Evolutionary conservation across 2,797 vertebrate genomes (phyloP), one percentile per base, ranked within the genome.

Genomic region (Chrysocyon brachyurus): DNA sequence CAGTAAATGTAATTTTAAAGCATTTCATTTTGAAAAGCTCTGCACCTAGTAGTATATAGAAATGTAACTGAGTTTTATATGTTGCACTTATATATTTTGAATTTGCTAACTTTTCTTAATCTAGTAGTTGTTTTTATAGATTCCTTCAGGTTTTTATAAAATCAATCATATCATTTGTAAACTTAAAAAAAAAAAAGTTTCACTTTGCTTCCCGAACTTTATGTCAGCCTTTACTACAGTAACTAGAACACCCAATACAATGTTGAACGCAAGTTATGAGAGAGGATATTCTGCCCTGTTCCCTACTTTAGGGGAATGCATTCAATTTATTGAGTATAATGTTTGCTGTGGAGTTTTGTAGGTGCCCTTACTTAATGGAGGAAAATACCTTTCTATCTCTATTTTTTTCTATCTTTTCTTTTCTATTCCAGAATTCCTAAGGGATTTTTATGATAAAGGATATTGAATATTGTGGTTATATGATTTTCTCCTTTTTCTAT

Each of bases 361-460:
- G 70, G 21, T 40, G n/a, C 4, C 14, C 17, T 90, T 90, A 68
- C 7, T 82, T 92, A 56, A 72, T 49, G 17, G 46, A 68, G 22
- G 28, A 66, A 21, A 33, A 1, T 68, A 46, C 40, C 40, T 46
- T 46, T 68, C 33, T 64, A 10, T 66, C n/a, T 33, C 66, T 68
- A 33, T 68, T 68, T 33, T 66, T 66, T 66, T n/a, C 64, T n/a
- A 66, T 66, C 64, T 66, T 66, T 91, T 79, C 3, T 78, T 73
- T 92, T 64, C 26, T 90, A 17, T 54, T 93, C 40, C 36, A 94
- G 57, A 72, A 85, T 72, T 85, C 8, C 21, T 91, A 91, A 82
- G 28, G 28, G 31, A 17, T 28, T 87, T 95, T 97, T 88, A 75
- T 33, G n/a, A 94, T 57, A 88, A 91, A 95, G 56, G 0, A 26